Conservation (phyloP, 2,888 invertebrate species). For the Ganaspis brasiliensis region DNA sequence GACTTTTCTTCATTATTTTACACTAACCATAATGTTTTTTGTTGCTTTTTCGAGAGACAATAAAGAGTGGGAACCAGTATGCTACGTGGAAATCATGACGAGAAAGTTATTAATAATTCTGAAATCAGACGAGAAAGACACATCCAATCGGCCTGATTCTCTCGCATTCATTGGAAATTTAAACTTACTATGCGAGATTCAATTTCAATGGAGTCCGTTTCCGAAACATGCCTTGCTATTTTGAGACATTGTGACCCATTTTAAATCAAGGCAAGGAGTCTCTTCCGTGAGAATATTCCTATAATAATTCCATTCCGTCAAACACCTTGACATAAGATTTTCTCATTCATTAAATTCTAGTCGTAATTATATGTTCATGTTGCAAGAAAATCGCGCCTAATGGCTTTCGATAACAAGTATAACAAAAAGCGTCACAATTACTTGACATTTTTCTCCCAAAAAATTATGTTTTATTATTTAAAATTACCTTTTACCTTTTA, state of each 20-base stretch:
- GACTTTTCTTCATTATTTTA: no score
- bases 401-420: neutral
- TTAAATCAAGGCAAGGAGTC: neutral
- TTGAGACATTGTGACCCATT: conserved; percentile 34
- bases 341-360: neutral
- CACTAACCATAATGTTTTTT: no score
- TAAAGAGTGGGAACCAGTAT: no score
- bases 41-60: neutral
- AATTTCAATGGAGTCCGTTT: conserved; percentile 30
- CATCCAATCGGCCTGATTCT: conserved; percentile 19
- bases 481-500: no score
- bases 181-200: conserved; percentile 28
- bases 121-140: conserved; percentile 20
- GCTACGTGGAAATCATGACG: neutral
- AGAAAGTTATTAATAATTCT: conserved; percentile 17
- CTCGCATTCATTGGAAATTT: conserved; percentile 19
- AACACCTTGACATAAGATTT: conserved; percentile 10
- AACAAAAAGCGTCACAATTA: neutral
- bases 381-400: neutral
- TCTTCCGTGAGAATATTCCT: conserved; percentile 30
- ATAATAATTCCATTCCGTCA: conserved; percentile 20
- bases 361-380: neutral
- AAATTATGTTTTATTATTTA: no score
- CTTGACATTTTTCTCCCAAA: neutral
- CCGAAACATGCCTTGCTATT: conserved; percentile 28